These are phyloP conservation scores for Dicyrtoma fusca DNA, from an alignment of 2,888 invertebrate genomes.

Conservation along the genomic window DNA sequence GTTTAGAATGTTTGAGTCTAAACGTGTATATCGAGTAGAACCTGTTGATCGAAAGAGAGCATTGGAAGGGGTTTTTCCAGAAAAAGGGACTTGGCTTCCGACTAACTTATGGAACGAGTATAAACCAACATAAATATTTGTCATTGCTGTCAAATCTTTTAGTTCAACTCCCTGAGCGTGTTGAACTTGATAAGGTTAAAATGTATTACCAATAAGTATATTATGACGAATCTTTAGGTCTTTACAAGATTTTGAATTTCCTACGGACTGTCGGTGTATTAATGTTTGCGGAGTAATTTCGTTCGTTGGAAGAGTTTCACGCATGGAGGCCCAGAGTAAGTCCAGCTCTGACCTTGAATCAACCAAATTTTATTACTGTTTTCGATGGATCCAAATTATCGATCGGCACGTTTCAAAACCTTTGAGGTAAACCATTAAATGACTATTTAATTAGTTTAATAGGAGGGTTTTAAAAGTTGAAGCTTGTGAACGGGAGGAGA, in stretches of 20 bases:
- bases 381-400: slow-evolving; percentile 18
- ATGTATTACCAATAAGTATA: neutral
- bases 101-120: neutral
- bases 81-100: slow-evolving; percentile 9
- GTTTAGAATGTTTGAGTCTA: neutral
- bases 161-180: too few relatives aligned
- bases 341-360: neutral
- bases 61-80: neutral
- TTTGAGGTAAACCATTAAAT: neutral
- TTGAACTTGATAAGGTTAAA: too few relatives aligned
- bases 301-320: slow-evolving; percentile 5
- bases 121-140: too few relatives aligned
- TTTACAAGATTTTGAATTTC: neutral
- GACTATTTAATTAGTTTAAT: neutral
- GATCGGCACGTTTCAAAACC: neutral
- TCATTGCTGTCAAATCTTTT: neutral
- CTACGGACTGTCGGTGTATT: neutral
- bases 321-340: neutral
- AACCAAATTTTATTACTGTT: slow-evolving; percentile 3
- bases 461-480: too few relatives aligned
- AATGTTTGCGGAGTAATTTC: slow-evolving; percentile 2
- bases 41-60: neutral
- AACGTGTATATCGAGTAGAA: neutral
- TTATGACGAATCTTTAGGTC: neutral
- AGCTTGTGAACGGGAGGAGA: too few relatives aligned